Evolutionary conservation across 2,888 invertebrate species (phyloP), one percentile per base, ranked within the genome.

Genomic region (Melinaea menophilus): DNA sequence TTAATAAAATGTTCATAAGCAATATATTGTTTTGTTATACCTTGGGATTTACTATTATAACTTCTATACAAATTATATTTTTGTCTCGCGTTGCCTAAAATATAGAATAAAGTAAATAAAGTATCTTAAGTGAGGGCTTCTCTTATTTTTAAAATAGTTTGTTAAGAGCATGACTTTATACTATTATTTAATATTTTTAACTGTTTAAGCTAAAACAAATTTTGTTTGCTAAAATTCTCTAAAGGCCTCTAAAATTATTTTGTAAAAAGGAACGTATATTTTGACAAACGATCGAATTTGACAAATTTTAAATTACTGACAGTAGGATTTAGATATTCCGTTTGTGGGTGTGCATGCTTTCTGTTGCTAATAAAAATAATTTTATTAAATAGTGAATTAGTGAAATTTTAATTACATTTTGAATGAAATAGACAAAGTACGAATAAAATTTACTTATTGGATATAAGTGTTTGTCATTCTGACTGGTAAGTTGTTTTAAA

Each of bases 331-430:
- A 73, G 73, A 75, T 71, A 80, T 84, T 85, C 81, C 81, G 84
- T 83, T 85, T 76, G 76, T 79, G 81, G 81, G 81, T 81, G 83
- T 81, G 79, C 62, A 35, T 55, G 47, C 51, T 11, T 51, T 54
- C 65, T 58, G 34, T 58, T 63, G 59, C 59, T 59, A 60, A 55
- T 63, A 55, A 48, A 65, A 55, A 58, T 56, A 60, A 54, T 55
- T 45, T 46, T 64, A 47, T 57, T 62, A 59, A 54, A 13, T 54
- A 61, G 41, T 61, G 56, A 55, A 45, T n/a, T 9, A 35, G n/a
- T 31, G 22, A 22, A 22, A 41, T n/a, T 58, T 58, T n/a, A 11
- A 9, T 54, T 35, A 58, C 34, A 60, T 69, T 58, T 37, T 70
- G 56, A 67, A 65, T 66, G 58, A 35, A 64, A 67, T 55, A 41